Base-by-base conservation (phyloP, 30 jellyfish, hydroid and myxozoan genomes). In the Mastigias papua region DNA sequence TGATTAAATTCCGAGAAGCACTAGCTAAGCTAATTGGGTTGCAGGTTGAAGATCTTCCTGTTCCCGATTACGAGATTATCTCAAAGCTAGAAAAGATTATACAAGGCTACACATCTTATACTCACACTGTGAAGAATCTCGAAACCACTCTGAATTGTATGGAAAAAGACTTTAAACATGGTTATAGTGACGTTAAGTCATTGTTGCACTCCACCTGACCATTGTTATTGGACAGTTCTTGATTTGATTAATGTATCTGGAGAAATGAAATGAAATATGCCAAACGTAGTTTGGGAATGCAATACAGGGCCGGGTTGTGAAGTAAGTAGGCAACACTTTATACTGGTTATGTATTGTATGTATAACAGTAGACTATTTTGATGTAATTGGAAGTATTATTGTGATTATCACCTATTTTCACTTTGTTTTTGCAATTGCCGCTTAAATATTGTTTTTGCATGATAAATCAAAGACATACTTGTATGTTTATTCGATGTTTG, bases 11-110 rank as follows among this genome's bases (percentile, higher is more conserved):
- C 86, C 90, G 97, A 9, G 82, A 80, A 22, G 88, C 88, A 13
- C 90, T 89, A 34, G 97, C 97, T 1, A 80, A 80, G 49, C 86
- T 89, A 42, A 80, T 89, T 42, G 97, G 91, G 19, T 78, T 89
- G 69, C 93, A 89, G 68, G 64, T 89, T 21, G 93, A 80, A 61
- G 79, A 74, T 17, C 49, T 89, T 11, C 67, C 97, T 20, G 90
- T 81, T 35, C 97, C 97, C 25, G 97, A 89, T 67, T 89, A 71
- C 75, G 97, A 89, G 81, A 89, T 89, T 26, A 89, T 89, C 20
- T 71, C 97, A 54, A 80, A 62, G 65, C 81, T 89, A 27, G 97
- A 89, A 64, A 80, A 81, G 71, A 66, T 89, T 16, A 86, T 81
- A 22, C 63, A 48, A 61, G 87, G 88, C 67, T 81, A 89, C 54